Evolutionary conservation across 2,888 invertebrate genomes (phyloP).

Genomic region (Megastigmus dorsalis): DNA sequence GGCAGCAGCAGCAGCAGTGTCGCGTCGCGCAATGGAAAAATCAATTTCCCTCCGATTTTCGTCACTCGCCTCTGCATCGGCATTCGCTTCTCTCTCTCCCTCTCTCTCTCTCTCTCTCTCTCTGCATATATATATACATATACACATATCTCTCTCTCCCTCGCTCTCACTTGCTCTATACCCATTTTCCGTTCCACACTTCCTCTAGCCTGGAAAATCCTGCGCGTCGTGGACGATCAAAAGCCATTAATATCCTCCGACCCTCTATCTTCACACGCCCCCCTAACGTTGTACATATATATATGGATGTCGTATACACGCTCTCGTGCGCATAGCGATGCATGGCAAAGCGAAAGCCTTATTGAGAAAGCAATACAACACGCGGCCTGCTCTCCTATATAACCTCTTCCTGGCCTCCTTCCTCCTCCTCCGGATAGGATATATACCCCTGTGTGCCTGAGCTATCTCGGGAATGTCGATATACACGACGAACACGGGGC

Average conservation of each 20-base stretch:
- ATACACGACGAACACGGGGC: constrained; percentile 1
- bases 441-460: background rate
- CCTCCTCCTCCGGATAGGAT: background rate
- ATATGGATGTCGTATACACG: too few relatives aligned
- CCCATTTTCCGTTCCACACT: too few relatives aligned
- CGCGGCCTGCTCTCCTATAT: constrained; percentile 45
- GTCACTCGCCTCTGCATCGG: too few relatives aligned
- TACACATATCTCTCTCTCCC: background rate
- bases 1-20: background rate
- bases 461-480: constrained; percentile 48
- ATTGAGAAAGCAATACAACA: constrained; percentile 70
- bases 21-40: constrained; percentile 23
- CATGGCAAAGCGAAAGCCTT: constrained; percentile 68
- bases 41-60: constrained; percentile 47
- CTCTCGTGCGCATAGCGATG: constrained; percentile 53
- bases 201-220: constrained; percentile 28
- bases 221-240: constrained; percentile 31
- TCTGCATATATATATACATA: too few relatives aligned
- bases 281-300: background rate
- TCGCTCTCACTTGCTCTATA: background rate
- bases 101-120: background rate
- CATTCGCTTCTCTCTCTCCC: constrained; percentile 2
- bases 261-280: too few relatives aligned
- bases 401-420: constrained; percentile 8
- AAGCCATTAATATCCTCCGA: constrained; percentile 49